Conservation (phyloP, 2,888 invertebrate species). For the Callyntrura sp. region DNA sequence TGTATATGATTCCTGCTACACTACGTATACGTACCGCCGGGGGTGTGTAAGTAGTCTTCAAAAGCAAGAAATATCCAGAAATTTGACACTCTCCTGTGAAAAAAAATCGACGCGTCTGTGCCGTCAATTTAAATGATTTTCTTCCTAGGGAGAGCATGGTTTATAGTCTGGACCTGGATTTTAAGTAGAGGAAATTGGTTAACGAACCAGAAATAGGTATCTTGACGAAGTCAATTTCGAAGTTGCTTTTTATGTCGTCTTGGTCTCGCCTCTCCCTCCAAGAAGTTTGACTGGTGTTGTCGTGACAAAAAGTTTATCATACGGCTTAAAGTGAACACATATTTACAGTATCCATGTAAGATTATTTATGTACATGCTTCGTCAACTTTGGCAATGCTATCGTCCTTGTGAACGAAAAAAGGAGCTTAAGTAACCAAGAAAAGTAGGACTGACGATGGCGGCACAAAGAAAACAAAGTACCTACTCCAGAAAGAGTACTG, state of each 20-base stretch:
- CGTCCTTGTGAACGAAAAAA: too few species aligned
- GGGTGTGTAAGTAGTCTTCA: neutral
- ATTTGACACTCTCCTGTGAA: neutral
- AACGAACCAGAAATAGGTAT: neutral
- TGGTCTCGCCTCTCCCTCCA: neutral
- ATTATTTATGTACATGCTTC: too few species aligned
- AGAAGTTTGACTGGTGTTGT: neutral
- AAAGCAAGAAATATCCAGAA: neutral
- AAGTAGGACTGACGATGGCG: too few species aligned
- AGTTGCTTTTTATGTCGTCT: neutral
- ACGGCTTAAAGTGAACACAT: neutral
- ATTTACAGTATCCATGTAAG: too few species aligned
- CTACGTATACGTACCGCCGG: neutral
- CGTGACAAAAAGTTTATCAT: constrained; percentile 10
- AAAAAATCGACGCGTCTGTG: constrained; percentile 29
- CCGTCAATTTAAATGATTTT: neutral
- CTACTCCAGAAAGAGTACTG: too few species aligned
- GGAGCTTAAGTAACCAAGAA: too few species aligned
- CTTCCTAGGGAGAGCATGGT: neutral
- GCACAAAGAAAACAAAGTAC: neutral
- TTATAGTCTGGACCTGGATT: neutral
- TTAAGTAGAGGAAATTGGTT: neutral
- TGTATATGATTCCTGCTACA: neutral
- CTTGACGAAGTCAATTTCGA: neutral
- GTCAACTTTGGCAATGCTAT: too few species aligned